phyloP scores from a whole-genome alignment of 2,888 invertebrate genomes.

The Criorhina ranunculi region DNA sequence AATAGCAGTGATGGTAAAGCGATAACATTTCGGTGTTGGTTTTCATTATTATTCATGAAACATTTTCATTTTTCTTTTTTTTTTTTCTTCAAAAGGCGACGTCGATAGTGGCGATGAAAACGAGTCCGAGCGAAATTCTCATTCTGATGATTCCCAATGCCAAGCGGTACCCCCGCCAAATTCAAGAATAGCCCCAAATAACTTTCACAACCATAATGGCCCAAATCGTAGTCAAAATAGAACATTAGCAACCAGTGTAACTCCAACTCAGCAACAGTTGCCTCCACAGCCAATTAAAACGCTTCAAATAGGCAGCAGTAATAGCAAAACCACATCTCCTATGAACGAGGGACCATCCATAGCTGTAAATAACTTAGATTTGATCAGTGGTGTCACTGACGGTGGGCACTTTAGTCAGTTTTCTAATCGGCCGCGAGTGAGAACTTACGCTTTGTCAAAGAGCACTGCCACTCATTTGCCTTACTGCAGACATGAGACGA shows the following conservation, averaged over 20 bases:
- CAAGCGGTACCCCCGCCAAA: constrained; percentile 61
- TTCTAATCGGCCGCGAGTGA: constrained; percentile 77
- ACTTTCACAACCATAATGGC: constrained; percentile 73
- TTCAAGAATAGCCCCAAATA: constrained; percentile 68
- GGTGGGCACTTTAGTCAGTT: constrained; percentile 74
- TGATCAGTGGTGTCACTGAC: constrained; percentile 78
- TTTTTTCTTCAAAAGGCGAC: constrained; percentile 86
- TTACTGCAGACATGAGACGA: constrained; percentile 79
- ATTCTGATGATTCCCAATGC: constrained; percentile 77
- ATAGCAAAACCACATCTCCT: constrained; percentile 61
- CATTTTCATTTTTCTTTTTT: constrained; percentile 6
- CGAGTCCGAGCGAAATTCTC: constrained; percentile 86
- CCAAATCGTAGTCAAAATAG: constrained; percentile 64
- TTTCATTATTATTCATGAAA: too few species aligned
- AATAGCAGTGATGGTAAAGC: constrained; percentile 92
- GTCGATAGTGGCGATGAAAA: constrained; percentile 93
- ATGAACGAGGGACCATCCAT: constrained; percentile 61
- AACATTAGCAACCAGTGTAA: constrained; percentile 16
- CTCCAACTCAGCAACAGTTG: constrained; percentile 40
- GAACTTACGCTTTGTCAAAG: constrained; percentile 77
- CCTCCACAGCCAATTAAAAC: constrained; percentile 43
- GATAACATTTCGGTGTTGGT: background rate
- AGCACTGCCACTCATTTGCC: constrained; percentile 74
- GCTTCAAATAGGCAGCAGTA: constrained; percentile 50
- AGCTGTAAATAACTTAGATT: constrained; percentile 79